A percentile compares a stretch with the other conserved stretches of the same genome.
phyloP scores from a whole-genome alignment of 2,113 vertebrate genomes.

The Lota lota region DNA sequence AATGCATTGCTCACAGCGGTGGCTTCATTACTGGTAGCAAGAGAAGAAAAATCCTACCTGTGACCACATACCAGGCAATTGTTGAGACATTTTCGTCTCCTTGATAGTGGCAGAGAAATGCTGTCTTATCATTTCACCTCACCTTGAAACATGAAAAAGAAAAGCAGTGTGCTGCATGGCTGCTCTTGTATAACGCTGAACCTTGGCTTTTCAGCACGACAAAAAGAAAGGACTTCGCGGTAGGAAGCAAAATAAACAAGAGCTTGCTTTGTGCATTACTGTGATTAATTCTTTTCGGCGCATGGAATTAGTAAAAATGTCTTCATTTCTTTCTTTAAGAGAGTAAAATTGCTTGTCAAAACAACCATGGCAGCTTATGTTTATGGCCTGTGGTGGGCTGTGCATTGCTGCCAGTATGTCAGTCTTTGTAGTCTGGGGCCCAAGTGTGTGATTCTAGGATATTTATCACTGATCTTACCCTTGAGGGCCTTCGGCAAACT shows the following conservation, averaged over 20 bases:
- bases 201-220: no score
- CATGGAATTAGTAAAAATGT: conserved; percentile 23
- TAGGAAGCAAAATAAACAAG: conserved; percentile 4
- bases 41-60: not conserved
- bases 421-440: no score
- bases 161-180: not conserved
- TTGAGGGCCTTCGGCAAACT: conserved; percentile 25
- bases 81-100: not conserved
- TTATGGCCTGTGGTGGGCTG: no score
- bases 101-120: no score
- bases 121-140: not conserved
- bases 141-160: conserved; percentile 6
- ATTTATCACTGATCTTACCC: conserved; percentile 1
- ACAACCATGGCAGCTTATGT: conserved; percentile 19
- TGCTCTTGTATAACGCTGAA: not conserved
- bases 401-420: no score
- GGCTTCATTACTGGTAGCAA: no score
- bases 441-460: conserved; percentile 2
- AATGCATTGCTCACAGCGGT: no score
- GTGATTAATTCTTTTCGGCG: conserved; percentile 19
- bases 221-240: no score
- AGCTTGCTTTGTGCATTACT: conserved; percentile 4
- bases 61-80: not conserved
- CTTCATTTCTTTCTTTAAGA: not conserved
- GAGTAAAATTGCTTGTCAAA: conserved; percentile 28